Conservation (phyloP, 1,140 invertebrate genomes). For the Tigriopus japonicus region DNA sequence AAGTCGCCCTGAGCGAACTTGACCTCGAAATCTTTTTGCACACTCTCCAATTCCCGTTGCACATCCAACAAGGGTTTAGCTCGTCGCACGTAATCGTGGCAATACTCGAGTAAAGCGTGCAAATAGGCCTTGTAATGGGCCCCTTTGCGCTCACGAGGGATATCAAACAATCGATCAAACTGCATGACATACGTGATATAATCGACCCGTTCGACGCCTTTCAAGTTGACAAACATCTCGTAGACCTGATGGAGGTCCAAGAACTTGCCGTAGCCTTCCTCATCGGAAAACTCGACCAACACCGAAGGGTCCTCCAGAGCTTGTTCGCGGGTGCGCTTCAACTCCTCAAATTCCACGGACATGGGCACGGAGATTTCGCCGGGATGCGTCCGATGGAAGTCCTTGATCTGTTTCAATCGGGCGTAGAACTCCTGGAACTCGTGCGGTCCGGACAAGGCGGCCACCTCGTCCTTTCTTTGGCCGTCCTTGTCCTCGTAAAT, state of each 20-base stretch:
- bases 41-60: slow-evolving; percentile 50
- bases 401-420: slow-evolving; percentile 79
- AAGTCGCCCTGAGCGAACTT: slow-evolving; percentile 50
- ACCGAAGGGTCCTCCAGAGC: slow-evolving; percentile 24
- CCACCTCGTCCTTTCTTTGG: slow-evolving; percentile 78
- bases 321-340: slow-evolving; percentile 48
- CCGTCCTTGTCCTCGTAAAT: slow-evolving; percentile 96
- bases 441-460: slow-evolving; percentile 83
- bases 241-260: slow-evolving; percentile 95
- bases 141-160: slow-evolving; percentile 82
- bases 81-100: slow-evolving; percentile 60
- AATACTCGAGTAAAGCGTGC: slow-evolving; percentile 60
- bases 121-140: slow-evolving; percentile 81
- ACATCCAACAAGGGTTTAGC: slow-evolving; percentile 83
- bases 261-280: slow-evolving; percentile 98
- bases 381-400: slow-evolving; percentile 87
- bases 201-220: slow-evolving; percentile 88
- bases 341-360: slow-evolving; percentile 89
- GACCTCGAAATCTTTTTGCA: slow-evolving; percentile 58
- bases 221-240: slow-evolving; percentile 87
- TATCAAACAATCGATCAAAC: slow-evolving; percentile 91
- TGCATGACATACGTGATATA: slow-evolving; percentile 84
- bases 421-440: slow-evolving; percentile 95
- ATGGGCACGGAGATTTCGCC: slow-evolving; percentile 86
- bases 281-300: slow-evolving; percentile 74